Evolutionary conservation across 2,113 vertebrate genomes (phyloP).

Genomic region (Cavia porcellus): DNA sequence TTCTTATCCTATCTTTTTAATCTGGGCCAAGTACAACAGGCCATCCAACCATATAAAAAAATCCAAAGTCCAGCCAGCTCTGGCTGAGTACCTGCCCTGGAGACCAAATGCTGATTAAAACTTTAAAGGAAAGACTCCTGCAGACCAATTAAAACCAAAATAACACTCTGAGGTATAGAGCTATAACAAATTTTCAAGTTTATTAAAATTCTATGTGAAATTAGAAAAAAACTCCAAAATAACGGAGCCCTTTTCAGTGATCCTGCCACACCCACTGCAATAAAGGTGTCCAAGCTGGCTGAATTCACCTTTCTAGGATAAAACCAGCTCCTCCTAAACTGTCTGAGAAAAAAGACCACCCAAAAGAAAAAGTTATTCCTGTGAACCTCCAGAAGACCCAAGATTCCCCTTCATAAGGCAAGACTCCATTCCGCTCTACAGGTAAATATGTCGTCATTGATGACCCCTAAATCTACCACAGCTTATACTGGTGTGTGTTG

Average conservation of each 20-base stretch:
- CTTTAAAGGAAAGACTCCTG: neutral
- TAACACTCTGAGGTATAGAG: neutral
- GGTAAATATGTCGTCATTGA: neutral
- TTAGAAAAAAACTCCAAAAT: neutral
- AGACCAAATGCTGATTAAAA: neutral
- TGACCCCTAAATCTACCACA: neutral
- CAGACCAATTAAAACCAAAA: neutral
- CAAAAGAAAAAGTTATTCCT: neutral
- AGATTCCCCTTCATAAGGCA: neutral
- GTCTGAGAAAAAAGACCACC: neutral
- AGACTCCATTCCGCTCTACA: neutral
- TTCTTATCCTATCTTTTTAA: neutral
- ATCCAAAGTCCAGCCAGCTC: neutral
- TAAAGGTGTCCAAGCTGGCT: neutral
- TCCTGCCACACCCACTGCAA: neutral
- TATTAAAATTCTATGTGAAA: conserved; percentile 34
- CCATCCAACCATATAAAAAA: neutral
- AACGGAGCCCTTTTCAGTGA: neutral
- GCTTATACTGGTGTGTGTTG: neutral
- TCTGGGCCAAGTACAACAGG: neutral
- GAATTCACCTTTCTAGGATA: neutral
- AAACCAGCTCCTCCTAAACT: neutral
- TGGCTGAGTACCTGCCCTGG: neutral
- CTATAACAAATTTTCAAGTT: conserved; percentile 18
- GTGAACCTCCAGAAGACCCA: neutral